Conservation (phyloP, 2,888 invertebrate species). For the Trichogramma evanescens region DNA sequence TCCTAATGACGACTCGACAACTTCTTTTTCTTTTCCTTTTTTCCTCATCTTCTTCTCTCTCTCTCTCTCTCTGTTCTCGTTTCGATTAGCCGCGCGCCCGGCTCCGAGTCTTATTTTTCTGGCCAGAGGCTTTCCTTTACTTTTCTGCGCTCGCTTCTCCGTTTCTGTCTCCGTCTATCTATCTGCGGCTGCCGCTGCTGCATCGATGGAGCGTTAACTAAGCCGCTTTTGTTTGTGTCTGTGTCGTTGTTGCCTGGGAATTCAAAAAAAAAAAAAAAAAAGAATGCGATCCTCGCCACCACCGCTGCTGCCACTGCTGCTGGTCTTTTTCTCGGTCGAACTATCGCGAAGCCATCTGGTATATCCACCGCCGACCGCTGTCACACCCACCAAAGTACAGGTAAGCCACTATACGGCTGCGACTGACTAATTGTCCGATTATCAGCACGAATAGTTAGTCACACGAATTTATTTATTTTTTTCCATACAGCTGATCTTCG, state of each 20-base stretch:
- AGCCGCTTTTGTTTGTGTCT: neutral
- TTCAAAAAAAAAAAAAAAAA: too few species aligned
- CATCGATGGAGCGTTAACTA: neutral
- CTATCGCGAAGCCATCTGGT: constrained; percentile 28
- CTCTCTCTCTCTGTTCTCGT: too few species aligned
- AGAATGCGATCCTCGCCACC: too few species aligned
- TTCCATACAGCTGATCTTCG: constrained; percentile 44
- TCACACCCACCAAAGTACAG: constrained; percentile 37
- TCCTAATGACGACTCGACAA: too few species aligned
- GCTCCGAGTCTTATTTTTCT: too few species aligned
- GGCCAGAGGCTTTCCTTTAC: too few species aligned
- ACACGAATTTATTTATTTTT: constrained; percentile 1
- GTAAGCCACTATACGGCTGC: constrained; percentile 23
- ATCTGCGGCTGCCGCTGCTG: neutral
- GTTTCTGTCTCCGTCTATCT: neutral
- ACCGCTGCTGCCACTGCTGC: too few species aligned
- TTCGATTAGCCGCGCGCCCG: too few species aligned
- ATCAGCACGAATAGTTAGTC: neutral
- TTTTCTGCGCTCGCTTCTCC: too few species aligned
- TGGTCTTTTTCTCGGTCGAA: neutral
- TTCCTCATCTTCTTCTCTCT: too few species aligned
- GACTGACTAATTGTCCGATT: neutral
- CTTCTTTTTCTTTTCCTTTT: too few species aligned
- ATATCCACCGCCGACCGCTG: constrained; percentile 30
- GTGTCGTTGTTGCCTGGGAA: neutral